Evolutionary conservation across 1,140 invertebrate genomes (phyloP).

Genomic region (Trinorchestia longiramus): DNA sequence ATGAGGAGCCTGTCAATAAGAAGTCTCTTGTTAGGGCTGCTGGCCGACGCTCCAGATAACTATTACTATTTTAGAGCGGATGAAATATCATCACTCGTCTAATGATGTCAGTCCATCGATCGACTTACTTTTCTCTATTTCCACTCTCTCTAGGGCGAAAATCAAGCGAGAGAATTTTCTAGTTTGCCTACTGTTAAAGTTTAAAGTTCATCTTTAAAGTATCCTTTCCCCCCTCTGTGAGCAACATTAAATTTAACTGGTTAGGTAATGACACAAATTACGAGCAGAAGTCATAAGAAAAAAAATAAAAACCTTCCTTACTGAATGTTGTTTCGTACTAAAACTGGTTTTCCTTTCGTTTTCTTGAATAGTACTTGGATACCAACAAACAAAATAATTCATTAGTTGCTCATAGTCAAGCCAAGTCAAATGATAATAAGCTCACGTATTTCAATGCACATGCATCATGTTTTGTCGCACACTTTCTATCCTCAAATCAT

Average conservation of each 20-base stretch:
- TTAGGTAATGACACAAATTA: not conserved
- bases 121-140: not conserved
- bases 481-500: too few relatives aligned
- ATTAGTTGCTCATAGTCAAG: too few relatives aligned
- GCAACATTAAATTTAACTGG: not conserved
- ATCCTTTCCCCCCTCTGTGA: not conserved
- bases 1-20: not conserved
- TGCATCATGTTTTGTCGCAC: too few relatives aligned
- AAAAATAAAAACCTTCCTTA: not conserved
- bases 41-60: not conserved
- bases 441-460: too few relatives aligned
- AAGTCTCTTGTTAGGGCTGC: not conserved
- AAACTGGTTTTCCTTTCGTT: not conserved
- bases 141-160: not conserved
- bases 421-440: too few relatives aligned
- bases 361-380: too few relatives aligned
- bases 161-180: not conserved
- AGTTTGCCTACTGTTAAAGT: not conserved
- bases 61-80: not conserved
- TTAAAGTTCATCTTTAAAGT: not conserved
- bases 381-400: too few relatives aligned
- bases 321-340: too few relatives aligned
- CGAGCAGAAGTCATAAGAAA: not conserved
- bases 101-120: conserved; percentile 33
- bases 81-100: not conserved